phyloP scores from a whole-genome alignment of 1,140 invertebrate species.

The Bicyclus anynana region DNA sequence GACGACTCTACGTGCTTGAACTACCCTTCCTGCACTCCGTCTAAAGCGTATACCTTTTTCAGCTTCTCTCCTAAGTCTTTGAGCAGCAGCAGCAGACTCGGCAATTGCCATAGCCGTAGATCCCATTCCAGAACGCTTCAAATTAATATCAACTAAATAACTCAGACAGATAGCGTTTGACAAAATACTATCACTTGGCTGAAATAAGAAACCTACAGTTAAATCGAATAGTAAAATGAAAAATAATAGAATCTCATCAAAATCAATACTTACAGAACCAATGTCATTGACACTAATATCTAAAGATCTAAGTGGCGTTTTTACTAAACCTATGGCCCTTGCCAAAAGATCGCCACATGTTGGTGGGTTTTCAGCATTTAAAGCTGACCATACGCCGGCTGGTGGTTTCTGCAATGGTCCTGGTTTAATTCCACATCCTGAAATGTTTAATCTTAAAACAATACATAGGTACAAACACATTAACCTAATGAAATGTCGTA shows the following conservation, averaged over 20 bases:
- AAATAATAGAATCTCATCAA: background rate
- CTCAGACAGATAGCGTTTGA: constrained; percentile 69
- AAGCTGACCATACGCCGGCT: constrained; percentile 62
- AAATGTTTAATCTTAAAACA: constrained; percentile 60
- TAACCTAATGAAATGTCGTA: background rate
- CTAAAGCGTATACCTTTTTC: constrained; percentile 68
- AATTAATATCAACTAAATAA: constrained; percentile 61
- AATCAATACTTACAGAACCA: constrained; percentile 43
- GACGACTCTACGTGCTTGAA: constrained; percentile 63
- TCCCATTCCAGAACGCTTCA: constrained; percentile 68
- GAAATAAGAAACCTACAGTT: background rate
- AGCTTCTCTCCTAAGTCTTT: constrained; percentile 61
- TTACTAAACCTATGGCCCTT: constrained; percentile 63
- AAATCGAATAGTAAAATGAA: background rate
- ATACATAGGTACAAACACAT: background rate
- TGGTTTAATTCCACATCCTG: constrained; percentile 62
- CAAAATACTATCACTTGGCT: constrained; percentile 58
- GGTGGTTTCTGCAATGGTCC: constrained; percentile 52
- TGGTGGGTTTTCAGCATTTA: constrained; percentile 62
- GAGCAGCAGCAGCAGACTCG: constrained; percentile 61
- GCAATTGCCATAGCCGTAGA: constrained; percentile 60
- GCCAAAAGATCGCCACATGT: constrained; percentile 67
- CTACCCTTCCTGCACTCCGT: constrained; percentile 61
- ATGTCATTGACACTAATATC: constrained; percentile 70
- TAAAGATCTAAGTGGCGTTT: constrained; percentile 59